phyloP scores from a whole-genome alignment of 2,113 vertebrate species.

The Melanotaenia duboulayi region DNA sequence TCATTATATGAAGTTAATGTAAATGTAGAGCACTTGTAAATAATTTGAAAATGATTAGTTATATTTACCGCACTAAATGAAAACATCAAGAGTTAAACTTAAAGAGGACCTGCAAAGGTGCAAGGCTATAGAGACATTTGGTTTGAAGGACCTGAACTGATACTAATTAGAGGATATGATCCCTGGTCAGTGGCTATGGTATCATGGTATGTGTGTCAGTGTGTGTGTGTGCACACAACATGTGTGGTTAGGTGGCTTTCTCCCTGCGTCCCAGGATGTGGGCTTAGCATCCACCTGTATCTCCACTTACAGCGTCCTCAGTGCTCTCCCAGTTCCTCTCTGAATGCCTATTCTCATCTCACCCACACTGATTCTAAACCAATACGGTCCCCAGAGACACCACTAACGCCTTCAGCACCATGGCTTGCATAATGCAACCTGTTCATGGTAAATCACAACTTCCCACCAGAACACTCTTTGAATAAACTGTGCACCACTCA shows the following conservation, averaged over 20 bases:
- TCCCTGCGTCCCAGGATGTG: conserved; percentile 76
- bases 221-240: conserved; percentile 36
- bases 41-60: no score
- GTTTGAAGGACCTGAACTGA: conserved; percentile 78
- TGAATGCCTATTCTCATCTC: conserved; percentile 74
- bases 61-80: not conserved
- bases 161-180: conserved; percentile 84
- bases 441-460: conserved; percentile 48
- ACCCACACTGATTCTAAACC: conserved; percentile 59
- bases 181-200: conserved; percentile 58
- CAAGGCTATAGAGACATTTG: conserved; percentile 13
- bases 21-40: not conserved
- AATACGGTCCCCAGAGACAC: conserved; percentile 64
- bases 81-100: not conserved
- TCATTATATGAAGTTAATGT: not conserved
- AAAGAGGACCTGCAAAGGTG: conserved; percentile 11
- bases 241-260: conserved; percentile 76
- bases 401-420: conserved; percentile 36
- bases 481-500: not conserved
- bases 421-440: conserved; percentile 51
- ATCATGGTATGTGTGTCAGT: conserved; percentile 23
- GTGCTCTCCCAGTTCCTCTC: conserved; percentile 80
- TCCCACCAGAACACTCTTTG: not conserved
- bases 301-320: conserved; percentile 60
- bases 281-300: conserved; percentile 79